Evolutionary conservation across 2,113 vertebrate genomes (phyloP).

Genomic region (Hyperopisus bebe): DNA sequence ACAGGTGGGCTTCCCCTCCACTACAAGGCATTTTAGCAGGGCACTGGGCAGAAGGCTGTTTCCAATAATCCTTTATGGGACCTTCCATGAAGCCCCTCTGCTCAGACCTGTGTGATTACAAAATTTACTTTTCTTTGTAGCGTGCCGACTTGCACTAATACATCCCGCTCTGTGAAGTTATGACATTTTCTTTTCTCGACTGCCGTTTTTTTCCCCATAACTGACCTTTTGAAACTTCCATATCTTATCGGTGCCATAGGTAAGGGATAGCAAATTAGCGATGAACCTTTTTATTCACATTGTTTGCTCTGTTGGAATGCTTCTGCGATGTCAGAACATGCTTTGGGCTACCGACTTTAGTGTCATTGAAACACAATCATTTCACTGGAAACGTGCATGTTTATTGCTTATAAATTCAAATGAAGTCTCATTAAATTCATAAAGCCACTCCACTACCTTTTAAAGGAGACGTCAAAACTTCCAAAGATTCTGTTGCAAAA

Average conservation of each 20-base stretch:
- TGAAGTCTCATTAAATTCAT: conserved; percentile 26
- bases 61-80: conserved; percentile 16
- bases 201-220: conserved; percentile 33
- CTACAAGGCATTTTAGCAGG: background rate
- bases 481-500: background rate
- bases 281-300: conserved; percentile 48
- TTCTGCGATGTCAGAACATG: conserved; percentile 53
- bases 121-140: conserved; percentile 18
- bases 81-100: background rate
- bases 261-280: conserved; percentile 51
- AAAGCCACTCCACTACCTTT: background rate
- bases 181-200: conserved; percentile 37
- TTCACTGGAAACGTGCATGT: conserved; percentile 33
- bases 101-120: conserved; percentile 29
- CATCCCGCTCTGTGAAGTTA: conserved; percentile 37
- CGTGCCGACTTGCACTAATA: conserved; percentile 25
- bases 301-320: conserved; percentile 51
- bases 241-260: conserved; percentile 53
- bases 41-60: conserved; percentile 8
- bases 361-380: conserved; percentile 50
- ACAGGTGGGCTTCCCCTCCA: background rate
- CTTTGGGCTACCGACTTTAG: conserved; percentile 43
- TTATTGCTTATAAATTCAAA: conserved; percentile 40
- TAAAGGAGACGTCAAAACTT: background rate
- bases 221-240: conserved; percentile 41